Conservation (phyloP, 2,888 invertebrate species). For the Dryomyza anilis region DNA sequence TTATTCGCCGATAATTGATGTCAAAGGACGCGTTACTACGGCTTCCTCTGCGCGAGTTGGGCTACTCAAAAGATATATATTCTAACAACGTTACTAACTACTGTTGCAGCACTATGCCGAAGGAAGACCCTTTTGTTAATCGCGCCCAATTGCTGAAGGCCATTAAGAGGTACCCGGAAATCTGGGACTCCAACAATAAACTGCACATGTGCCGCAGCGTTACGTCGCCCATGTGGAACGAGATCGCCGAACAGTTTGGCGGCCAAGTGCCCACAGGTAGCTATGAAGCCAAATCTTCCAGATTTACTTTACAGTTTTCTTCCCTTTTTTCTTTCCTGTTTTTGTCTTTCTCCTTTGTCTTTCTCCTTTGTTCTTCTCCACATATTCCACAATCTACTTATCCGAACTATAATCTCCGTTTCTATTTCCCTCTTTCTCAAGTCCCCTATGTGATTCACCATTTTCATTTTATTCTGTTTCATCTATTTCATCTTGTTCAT, state of each 20-base stretch:
- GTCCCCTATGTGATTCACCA: too few species aligned
- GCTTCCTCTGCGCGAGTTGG: slow-evolving; percentile 24
- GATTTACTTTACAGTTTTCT: too few species aligned
- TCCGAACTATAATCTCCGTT: too few species aligned
- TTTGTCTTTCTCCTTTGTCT: too few species aligned
- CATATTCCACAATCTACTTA: too few species aligned
- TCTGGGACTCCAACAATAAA: slow-evolving; percentile 57
- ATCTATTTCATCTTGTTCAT: too few species aligned
- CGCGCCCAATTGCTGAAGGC: slow-evolving; percentile 55
- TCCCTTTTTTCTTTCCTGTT: too few species aligned
- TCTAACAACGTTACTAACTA: background rate
- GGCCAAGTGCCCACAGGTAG: slow-evolving; percentile 57
- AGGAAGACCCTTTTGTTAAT: slow-evolving; percentile 56
- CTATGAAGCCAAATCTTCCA: too few species aligned
- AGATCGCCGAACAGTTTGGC: slow-evolving; percentile 56
- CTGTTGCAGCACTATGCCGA: slow-evolving; percentile 44
- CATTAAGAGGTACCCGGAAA: slow-evolving; percentile 56
- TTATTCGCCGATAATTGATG: slow-evolving; percentile 61
- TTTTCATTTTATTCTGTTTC: too few species aligned
- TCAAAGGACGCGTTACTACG: slow-evolving; percentile 57
- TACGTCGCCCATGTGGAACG: slow-evolving; percentile 57
- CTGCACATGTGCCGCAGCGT: slow-evolving; percentile 57
- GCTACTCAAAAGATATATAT: background rate
- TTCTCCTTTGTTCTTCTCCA: too few species aligned
- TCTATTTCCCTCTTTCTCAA: too few species aligned